phyloP scores from a whole-genome alignment of 2,113 vertebrate species.

The Brachionichthys hirsutus region DNA sequence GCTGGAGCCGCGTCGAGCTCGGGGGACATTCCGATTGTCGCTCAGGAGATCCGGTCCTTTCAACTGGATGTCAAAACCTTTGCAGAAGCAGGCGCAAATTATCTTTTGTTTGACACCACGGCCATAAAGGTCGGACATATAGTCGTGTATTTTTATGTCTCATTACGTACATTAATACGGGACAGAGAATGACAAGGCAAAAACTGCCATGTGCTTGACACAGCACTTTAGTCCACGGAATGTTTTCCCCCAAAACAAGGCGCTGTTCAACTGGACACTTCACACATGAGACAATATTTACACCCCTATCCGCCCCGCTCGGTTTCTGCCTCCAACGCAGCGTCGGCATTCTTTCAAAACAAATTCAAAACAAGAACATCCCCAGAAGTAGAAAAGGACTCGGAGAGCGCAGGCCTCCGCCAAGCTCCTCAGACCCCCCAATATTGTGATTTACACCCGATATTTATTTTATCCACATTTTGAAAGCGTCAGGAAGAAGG shows the following conservation, averaged over 20 bases:
- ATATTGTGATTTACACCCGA: no score
- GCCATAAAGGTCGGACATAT: neutral
- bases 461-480: no score
- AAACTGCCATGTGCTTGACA: neutral
- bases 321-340: conserved; percentile 40
- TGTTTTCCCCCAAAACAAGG: conserved; percentile 24
- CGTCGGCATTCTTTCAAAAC: neutral
- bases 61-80: conserved; percentile 75
- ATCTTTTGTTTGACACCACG: neutral
- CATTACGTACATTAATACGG: neutral
- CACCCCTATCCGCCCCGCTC: conserved; percentile 42
- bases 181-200: neutral
- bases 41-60: conserved; percentile 55
- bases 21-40: neutral
- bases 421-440: no score
- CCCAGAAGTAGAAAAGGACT: no score
- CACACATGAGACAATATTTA: conserved; percentile 48
- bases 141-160: neutral
- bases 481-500: no score
- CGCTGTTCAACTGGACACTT: neutral
- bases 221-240: neutral
- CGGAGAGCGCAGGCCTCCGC: no score
- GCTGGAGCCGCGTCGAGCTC: conserved; percentile 4
- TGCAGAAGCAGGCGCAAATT: neutral
- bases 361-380: no score